Evolutionary conservation across 2,888 invertebrate species (phyloP).

Genomic region (Drosophila mulleri): DNA sequence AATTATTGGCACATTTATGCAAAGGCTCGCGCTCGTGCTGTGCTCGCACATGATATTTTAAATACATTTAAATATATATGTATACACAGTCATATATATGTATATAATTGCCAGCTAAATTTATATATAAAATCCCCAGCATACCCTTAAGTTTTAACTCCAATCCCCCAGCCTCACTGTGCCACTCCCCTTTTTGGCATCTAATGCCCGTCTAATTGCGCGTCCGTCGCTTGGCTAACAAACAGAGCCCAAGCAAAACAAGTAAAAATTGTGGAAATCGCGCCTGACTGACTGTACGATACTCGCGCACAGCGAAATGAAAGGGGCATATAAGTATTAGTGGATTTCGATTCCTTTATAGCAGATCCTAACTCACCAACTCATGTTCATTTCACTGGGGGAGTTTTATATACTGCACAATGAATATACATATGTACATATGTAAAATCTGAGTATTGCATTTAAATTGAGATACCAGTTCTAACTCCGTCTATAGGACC

Average conservation of each 20-base stretch:
- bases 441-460: background rate
- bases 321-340: background rate
- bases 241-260: constrained; percentile 54
- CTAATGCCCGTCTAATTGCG: constrained; percentile 63
- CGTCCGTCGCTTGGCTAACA: constrained; percentile 57
- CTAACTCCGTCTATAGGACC: too few relatives aligned
- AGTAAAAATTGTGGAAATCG: background rate
- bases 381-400: too few relatives aligned
- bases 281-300: background rate
- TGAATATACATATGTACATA: too few relatives aligned
- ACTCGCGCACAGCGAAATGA: background rate
- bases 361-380: too few relatives aligned
- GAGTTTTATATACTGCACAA: too few relatives aligned
- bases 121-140: constrained; percentile 20
- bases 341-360: background rate
- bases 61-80: constrained; percentile 62
- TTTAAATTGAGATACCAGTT: too few relatives aligned
- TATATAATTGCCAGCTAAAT: constrained; percentile 67
- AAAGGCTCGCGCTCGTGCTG: constrained; percentile 63
- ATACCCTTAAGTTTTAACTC: constrained; percentile 20
- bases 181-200: constrained; percentile 5
- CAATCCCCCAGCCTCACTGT: background rate
- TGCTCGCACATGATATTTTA: constrained; percentile 63
- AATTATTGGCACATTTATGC: constrained; percentile 79
- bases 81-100: constrained; percentile 60